A percentile compares a stretch with the other conserved stretches of the same genome.
Evolutionary conservation across 2,888 invertebrate genomes (phyloP).

Genomic region (Tachina lurida): DNA sequence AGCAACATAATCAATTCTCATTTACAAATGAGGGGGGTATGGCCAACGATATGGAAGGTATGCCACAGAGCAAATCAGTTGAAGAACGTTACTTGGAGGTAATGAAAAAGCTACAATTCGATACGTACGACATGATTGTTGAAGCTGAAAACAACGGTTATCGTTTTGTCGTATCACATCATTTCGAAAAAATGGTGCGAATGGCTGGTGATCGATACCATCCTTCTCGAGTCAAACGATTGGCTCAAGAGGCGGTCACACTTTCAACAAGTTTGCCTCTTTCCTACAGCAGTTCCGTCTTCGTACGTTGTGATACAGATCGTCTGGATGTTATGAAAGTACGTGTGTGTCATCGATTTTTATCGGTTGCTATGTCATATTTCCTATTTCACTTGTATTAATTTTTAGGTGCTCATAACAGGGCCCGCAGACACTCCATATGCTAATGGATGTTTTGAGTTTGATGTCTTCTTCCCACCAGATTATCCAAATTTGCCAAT

Average conservation of each 20-base stretch:
- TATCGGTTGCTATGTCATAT: background rate
- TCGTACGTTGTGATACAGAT: slow-evolving; percentile 97
- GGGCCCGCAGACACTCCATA: slow-evolving; percentile 96
- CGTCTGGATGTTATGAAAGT: slow-evolving; percentile 98
- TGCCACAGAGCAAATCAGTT: slow-evolving; percentile 84
- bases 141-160: slow-evolving; percentile 90
- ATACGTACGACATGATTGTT: slow-evolving; percentile 95
- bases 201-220: slow-evolving; percentile 93
- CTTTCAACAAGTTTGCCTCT: slow-evolving; percentile 95
- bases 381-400: background rate
- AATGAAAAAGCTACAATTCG: slow-evolving; percentile 95
- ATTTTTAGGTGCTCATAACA: slow-evolving; percentile 91
- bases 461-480: slow-evolving; percentile 95
- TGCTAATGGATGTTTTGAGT: slow-evolving; percentile 95
- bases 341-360: slow-evolving; percentile 44
- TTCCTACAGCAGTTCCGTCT: slow-evolving; percentile 96
- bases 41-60: slow-evolving; percentile 83
- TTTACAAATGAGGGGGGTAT: slow-evolving; percentile 54
- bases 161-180: slow-evolving; percentile 93
- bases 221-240: slow-evolving; percentile 93
- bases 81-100: slow-evolving; percentile 92
- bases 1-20: slow-evolving; percentile 74
- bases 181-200: slow-evolving; percentile 93
- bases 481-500: slow-evolving; percentile 93
- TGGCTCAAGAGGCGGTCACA: slow-evolving; percentile 97